These are phyloP conservation scores for Microcaecilia unicolor DNA, from an alignment of 2,797 vertebrate genomes.

Conservation along the genomic window DNA sequence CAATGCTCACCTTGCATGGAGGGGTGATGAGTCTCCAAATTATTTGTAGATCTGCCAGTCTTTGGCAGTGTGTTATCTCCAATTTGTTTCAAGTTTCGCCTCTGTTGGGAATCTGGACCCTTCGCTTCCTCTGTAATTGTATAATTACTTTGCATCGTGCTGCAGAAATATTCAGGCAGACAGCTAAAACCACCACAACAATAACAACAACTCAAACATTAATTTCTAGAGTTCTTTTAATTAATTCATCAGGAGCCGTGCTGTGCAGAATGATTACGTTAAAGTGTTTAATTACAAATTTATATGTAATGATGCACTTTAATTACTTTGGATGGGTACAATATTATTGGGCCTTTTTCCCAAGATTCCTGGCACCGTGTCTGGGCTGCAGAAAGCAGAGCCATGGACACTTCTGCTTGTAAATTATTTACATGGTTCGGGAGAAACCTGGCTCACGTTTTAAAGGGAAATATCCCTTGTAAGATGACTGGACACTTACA, in stretches of 20 bases:
- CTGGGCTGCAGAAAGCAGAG: constrained; percentile 38
- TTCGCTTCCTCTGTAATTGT: constrained; percentile 41
- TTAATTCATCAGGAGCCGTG: constrained; percentile 83
- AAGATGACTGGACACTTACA: constrained; percentile 4
- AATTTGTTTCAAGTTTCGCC: constrained; percentile 36
- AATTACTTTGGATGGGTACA: constrained; percentile 88
- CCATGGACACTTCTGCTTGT: constrained; percentile 43
- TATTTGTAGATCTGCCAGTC: constrained; percentile 1
- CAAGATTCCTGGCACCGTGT: constrained; percentile 71
- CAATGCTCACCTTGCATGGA: not conserved
- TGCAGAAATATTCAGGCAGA: constrained; percentile 48
- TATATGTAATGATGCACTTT: constrained; percentile 86
- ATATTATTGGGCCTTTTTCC: constrained; percentile 79
- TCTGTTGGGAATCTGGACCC: constrained; percentile 41
- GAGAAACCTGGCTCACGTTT: constrained; percentile 40
- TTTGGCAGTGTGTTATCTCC: constrained; percentile 18
- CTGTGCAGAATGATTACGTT: constrained; percentile 83
- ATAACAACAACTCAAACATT: constrained; percentile 73
- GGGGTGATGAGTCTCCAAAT: not conserved
- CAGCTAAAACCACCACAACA: constrained; percentile 55
- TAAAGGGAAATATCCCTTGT: constrained; percentile 18
- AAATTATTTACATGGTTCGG: constrained; percentile 54
- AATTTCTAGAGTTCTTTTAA: constrained; percentile 82
- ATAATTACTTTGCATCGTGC: constrained; percentile 59
- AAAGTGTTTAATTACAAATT: constrained; percentile 96